Conservation (phyloP, 2,113 vertebrate species). For the Arvicanthis niloticus region DNA sequence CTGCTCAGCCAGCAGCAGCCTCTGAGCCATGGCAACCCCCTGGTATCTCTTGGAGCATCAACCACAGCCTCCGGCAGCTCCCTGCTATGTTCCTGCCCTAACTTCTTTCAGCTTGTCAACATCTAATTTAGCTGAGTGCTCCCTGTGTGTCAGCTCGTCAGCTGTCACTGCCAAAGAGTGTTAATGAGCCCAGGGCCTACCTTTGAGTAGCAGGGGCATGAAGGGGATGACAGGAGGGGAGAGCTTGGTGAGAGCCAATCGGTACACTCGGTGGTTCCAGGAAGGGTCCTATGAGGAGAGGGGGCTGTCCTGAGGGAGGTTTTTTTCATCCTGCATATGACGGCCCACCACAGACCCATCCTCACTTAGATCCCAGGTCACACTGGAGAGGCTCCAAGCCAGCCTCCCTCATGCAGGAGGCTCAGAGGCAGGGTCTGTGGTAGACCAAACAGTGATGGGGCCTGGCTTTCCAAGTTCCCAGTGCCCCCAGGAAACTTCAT, state of each 20-base stretch:
- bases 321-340: neutral
- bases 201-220: conserved; percentile 97
- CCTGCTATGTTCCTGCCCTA: too few species aligned
- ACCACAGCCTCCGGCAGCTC: fast-evolving
- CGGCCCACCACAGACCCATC: neutral
- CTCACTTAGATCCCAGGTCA: neutral
- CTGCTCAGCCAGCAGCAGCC: neutral
- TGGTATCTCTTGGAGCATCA: neutral
- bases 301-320: neutral
- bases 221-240: conserved; percentile 96
- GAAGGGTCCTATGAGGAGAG: conserved; percentile 92
- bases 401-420: neutral
- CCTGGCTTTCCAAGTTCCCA: neutral
- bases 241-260: conserved; percentile 94
- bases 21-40: neutral
- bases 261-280: conserved; percentile 96
- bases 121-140: neutral
- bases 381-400: neutral
- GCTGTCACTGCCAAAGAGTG: neutral
- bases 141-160: neutral
- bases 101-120: neutral
- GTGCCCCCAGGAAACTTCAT: neutral
- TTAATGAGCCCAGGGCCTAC: conserved; percentile 77
- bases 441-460: fast-evolving
- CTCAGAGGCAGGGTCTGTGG: neutral